Conservation (phyloP, 1,140 invertebrate species). For the Chymomyza costata region DNA sequence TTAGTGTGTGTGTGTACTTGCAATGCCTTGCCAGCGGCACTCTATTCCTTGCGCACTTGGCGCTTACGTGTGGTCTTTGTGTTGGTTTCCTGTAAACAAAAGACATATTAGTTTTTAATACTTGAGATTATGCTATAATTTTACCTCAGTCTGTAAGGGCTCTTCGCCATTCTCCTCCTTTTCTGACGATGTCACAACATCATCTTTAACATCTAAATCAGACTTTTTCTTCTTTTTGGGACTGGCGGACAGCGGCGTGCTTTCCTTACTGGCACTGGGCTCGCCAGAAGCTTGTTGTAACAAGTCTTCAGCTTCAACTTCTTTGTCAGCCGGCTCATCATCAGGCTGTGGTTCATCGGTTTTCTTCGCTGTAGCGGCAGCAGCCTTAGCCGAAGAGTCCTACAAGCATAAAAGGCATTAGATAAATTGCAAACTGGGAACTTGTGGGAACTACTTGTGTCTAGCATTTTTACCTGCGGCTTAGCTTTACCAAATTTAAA, state of each 20-base stretch:
- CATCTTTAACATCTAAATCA: constrained; percentile 62
- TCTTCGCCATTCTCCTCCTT: constrained; percentile 30
- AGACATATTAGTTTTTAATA: not conserved
- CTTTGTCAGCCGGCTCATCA: constrained; percentile 29
- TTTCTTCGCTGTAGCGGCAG: constrained; percentile 46
- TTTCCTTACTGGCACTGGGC: constrained; percentile 40
- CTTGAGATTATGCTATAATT: not conserved
- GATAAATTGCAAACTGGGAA: not conserved
- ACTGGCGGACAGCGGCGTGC: constrained; percentile 48
- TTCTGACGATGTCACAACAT: constrained; percentile 26
- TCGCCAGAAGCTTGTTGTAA: constrained; percentile 37
- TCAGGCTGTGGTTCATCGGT: constrained; percentile 53
- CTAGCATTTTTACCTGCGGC: constrained; percentile 57
- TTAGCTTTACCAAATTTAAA: constrained; percentile 63
- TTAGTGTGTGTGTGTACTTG: constrained; percentile 22
- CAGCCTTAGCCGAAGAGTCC: constrained; percentile 34
- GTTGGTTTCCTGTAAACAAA: constrained; percentile 41
- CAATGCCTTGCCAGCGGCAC: not conserved
- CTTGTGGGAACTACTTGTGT: not conserved
- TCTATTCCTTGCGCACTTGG: constrained; percentile 61
- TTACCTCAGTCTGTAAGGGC: constrained; percentile 58
- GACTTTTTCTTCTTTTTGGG: constrained; percentile 65
- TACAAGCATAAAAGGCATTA: constrained; percentile 13
- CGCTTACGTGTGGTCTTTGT: constrained; percentile 60
- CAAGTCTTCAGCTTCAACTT: constrained; percentile 27